Evolutionary conservation across 2,113 vertebrate species (phyloP), one percentile per base, ranked within the genome.

Genomic region (Notechis scutatus): DNA sequence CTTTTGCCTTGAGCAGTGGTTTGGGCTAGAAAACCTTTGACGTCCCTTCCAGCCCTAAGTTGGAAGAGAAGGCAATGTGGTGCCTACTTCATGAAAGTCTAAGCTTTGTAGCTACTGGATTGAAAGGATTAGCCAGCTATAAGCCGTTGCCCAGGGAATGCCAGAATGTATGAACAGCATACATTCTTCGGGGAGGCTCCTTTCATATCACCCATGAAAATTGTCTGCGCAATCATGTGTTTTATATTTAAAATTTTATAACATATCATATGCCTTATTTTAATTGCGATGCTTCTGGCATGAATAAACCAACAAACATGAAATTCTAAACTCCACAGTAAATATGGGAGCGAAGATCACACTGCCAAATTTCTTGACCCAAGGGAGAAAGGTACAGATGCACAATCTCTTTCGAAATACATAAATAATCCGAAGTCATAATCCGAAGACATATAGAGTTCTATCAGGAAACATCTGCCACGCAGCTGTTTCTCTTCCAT

Each of bases 401-500:
- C 24, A 21, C 87, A 55, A 26, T 24, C 86, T 9, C 8, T 45
- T 74, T 42, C 50, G 69, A 74, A 29, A 10, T 88, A 92, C 39
- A 92, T 42, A 10, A 5, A 74, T 74, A 74, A 34, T 42, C 42
- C 42, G 20, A 74, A 39, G 15, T 34, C 52, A 87, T 15, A 24
- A 64, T 64, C 85, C 20, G 24, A 54, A 69, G 50, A 89, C 42
- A 54, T 92, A 91, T 12, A 15, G 69, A 42, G 39, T 90, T 50
- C 59, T 61, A 1, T 26, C 54, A 85, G 91, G 90, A 24, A 93
- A 93, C 96, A 96, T 95, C 94, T 96, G 96, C 3, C 87, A 15
- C 59, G 45, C 96, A 96, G 94, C 95, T 97, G 97, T 89, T 11
- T 91, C 52, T 89, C n/a, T 1, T 81, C 90, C 5, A n/a, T 8